Conservation (phyloP, 1,140 invertebrate species). For the Aphis craccivora region DNA sequence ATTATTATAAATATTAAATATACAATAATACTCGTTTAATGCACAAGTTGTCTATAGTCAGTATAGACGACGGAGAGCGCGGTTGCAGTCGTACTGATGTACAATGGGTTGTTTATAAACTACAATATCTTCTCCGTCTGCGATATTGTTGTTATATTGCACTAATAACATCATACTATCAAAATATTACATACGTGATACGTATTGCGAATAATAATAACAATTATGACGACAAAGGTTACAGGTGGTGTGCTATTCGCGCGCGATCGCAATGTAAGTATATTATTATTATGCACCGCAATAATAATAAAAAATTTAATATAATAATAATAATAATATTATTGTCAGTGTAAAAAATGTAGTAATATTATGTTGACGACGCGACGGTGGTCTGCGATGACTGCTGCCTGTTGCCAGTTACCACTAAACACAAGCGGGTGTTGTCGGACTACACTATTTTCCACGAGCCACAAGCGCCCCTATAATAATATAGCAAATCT, state of each 20-base stretch:
- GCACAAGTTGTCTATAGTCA: not conserved
- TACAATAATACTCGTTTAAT: not conserved
- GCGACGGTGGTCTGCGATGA: not conserved
- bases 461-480: no score
- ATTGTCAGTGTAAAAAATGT: not conserved
- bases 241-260: not conserved
- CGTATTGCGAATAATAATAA: not conserved
- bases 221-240: not conserved
- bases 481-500: no score
- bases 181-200: not conserved
- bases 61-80: not conserved
- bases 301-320: not conserved
- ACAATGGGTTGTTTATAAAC: not conserved
- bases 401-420: not conserved
- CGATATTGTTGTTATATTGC: not conserved
- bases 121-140: not conserved
- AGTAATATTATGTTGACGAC: not conserved
- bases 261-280: not conserved
- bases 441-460: not conserved
- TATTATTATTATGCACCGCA: not conserved
- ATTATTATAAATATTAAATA: no score
- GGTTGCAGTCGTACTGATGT: not conserved
- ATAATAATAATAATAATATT: not conserved
- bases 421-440: not conserved
- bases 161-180: not conserved